These are phyloP conservation scores for Drosophila picticornis DNA, from an alignment of 2,888 invertebrate species.

Conservation along the genomic window DNA sequence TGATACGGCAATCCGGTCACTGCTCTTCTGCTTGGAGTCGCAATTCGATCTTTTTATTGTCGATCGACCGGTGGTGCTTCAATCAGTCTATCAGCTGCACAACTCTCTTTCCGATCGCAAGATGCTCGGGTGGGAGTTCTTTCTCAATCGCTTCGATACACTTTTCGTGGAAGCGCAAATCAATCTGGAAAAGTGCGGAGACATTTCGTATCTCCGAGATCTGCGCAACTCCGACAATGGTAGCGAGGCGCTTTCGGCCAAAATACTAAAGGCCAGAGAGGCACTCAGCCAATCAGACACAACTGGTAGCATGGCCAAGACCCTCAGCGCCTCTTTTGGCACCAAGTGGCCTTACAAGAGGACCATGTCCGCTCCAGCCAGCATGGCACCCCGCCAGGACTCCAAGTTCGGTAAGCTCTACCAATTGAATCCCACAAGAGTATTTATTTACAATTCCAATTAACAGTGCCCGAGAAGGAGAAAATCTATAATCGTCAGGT, in stretches of 20 bases:
- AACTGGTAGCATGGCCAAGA: conserved; percentile 88
- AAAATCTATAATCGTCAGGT: conserved; percentile 96
- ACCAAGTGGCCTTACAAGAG: conserved; percentile 98
- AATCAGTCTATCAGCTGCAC: conserved; percentile 97
- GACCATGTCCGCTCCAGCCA: conserved; percentile 96
- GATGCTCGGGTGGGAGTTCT: conserved; percentile 98
- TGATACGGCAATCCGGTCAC: conserved; percentile 93
- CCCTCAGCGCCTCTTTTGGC: conserved; percentile 94
- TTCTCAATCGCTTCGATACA: conserved; percentile 97
- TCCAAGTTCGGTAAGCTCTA: conserved; percentile 87
- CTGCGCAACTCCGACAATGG: conserved; percentile 94
- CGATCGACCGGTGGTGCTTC: conserved; percentile 98
- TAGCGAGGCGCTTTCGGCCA: conserved; percentile 93
- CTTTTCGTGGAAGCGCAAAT: conserved; percentile 98
- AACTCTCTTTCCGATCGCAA: conserved; percentile 95
- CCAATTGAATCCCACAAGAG: neutral
- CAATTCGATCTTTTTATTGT: conserved; percentile 99
- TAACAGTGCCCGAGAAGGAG: conserved; percentile 89
- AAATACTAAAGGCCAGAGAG: conserved; percentile 95
- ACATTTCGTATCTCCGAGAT: conserved; percentile 93
- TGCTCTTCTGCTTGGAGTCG: conserved; percentile 97
- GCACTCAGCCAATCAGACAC: conserved; percentile 92
- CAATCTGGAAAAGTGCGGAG: conserved; percentile 93
- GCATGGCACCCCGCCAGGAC: conserved; percentile 91
- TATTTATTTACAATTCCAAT: neutral